These are phyloP conservation scores for Venusia cambrica DNA, from an alignment of 2,888 invertebrate species.

Conservation along the genomic window DNA sequence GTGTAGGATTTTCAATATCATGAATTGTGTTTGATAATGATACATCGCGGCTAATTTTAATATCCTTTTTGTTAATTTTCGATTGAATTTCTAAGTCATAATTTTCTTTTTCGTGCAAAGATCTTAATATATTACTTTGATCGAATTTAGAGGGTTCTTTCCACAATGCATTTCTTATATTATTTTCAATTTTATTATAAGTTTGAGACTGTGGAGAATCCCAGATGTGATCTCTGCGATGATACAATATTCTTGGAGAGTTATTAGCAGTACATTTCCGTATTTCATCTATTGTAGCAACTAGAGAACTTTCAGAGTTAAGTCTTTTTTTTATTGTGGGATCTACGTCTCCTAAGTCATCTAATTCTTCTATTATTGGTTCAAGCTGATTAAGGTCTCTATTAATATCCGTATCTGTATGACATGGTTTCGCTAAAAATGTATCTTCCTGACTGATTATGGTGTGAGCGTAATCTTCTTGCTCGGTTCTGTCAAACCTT, in stretches of 20 bases:
- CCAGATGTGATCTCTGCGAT: conserved; percentile 76
- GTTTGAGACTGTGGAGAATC: conserved; percentile 61
- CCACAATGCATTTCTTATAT: conserved; percentile 68
- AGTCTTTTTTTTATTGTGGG: conserved; percentile 60
- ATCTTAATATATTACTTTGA: conserved; percentile 67
- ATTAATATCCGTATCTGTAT: conserved; percentile 72
- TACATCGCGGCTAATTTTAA: conserved; percentile 26
- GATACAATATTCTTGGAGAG: conserved; percentile 80
- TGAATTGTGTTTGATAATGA: conserved; percentile 3
- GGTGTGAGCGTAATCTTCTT: conserved; percentile 78
- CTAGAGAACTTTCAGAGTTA: conserved; percentile 80
- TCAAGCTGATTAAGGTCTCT: conserved; percentile 79
- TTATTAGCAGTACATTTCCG: conserved; percentile 79
- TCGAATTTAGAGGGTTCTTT: conserved; percentile 72
- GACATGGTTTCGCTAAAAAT: conserved; percentile 79
- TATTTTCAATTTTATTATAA: conserved; percentile 54
- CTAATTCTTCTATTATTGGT: conserved; percentile 80
- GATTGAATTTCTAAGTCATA: conserved; percentile 35
- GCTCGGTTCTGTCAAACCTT: conserved; percentile 63
- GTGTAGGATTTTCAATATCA: conserved; percentile 31
- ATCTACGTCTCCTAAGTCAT: conserved; percentile 74
- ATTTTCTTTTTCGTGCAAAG: conserved; percentile 67
- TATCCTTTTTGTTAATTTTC: conserved; percentile 55
- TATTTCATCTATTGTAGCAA: conserved; percentile 84
- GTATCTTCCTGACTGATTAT: conserved; percentile 74